Evolutionary conservation across 2,113 vertebrate genomes (phyloP).

Genomic region (Colaptes auratus): DNA sequence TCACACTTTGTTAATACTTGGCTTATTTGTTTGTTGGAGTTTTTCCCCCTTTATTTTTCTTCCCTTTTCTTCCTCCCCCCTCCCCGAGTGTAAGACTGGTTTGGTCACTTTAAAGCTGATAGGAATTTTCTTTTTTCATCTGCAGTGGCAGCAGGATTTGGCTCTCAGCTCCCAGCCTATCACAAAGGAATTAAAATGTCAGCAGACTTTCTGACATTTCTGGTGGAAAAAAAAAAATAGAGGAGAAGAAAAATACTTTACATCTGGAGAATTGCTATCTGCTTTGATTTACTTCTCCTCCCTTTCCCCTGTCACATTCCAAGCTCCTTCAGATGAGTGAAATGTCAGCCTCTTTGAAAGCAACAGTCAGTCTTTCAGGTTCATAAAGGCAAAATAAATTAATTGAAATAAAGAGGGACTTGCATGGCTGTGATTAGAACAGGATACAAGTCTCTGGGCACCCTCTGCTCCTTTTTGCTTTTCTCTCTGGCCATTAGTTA

Average conservation of each 20-base stretch:
- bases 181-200: conserved; percentile 80
- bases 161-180: conserved; percentile 43
- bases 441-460: conserved; percentile 51
- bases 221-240: conserved; percentile 68
- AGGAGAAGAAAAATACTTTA: conserved; percentile 81
- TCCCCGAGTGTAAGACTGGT: not conserved
- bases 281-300: conserved; percentile 87
- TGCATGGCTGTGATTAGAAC: conserved; percentile 69
- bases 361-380: conserved; percentile 75
- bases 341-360: conserved; percentile 81
- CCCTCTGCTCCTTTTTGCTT: conserved; percentile 38
- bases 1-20: not conserved
- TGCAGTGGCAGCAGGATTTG: conserved; percentile 16
- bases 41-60: not conserved
- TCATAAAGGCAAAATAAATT: conserved; percentile 83
- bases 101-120: not conserved
- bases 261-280: conserved; percentile 85
- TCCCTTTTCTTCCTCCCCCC: not conserved
- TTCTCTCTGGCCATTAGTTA: conserved; percentile 44
- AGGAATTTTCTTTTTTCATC: not conserved
- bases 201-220: conserved; percentile 77
- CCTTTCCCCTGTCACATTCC: conserved; percentile 87
- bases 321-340: conserved; percentile 81
- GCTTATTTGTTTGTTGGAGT: not conserved
- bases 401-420: conserved; percentile 76